Evolutionary conservation across 2,113 vertebrate genomes (phyloP), one percentile per base, ranked within the genome.

Genomic region (Ptyas mucosa): DNA sequence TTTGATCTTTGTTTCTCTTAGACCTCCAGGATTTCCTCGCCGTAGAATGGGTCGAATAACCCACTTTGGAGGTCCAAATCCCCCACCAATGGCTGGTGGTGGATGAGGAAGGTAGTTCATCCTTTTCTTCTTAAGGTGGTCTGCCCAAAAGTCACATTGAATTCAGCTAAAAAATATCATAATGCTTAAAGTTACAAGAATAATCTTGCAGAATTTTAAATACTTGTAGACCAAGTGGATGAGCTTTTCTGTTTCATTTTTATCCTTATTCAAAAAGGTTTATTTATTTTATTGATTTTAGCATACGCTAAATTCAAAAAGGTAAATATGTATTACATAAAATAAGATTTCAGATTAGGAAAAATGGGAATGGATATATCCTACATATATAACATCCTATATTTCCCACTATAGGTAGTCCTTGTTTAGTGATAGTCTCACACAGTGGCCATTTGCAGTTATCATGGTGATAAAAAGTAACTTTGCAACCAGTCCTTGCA

Each of bases 81-180:
- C 99, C 92, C 99, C 99, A 94, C 99, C 99, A 55, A 99, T 99
- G 99, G 98, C 98, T 85, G 99, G 98, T 94, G 98, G 99, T 95
- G 99, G 99, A 99, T 99, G 99, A 99, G 99, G 99, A 99, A 99
- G 99, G 99, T 99, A 97, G 97, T 87, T 90, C 54, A 92, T 89
- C 52, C 96, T 18, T 85, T 95, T 5, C 69, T 81, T 58, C 92
- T 58, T 91, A 88, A 92, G 7, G 20, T 85, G 21, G 23, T 58
- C 89, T 85, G 88, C 23, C 90, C 21, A 29, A 53, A 87, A 24
- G 1, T 85, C 91, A 4, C 52, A 58, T 11, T 5, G 3, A 87
- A 52, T 54, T 90, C 87, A 6, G 3, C 29, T 87, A 0, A 89
- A 14, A 52, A 85, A 89, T 8, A 26, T 61, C 8, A 53, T 24